These are phyloP conservation scores for Pontoporia blainvillei DNA, from an alignment of 2,113 vertebrate genomes.

Conservation along the genomic window DNA sequence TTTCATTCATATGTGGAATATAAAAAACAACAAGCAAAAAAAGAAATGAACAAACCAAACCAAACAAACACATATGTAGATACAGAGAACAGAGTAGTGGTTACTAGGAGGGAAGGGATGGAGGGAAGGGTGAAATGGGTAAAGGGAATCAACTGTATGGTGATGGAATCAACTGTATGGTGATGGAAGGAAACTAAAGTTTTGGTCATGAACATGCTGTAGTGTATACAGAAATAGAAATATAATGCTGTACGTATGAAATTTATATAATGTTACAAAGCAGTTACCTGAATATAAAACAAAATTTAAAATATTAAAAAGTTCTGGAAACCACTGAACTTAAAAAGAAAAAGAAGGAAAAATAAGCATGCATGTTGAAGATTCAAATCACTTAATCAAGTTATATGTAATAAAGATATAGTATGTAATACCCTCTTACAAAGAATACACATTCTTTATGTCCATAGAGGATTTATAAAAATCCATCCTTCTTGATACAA, in stretches of 20 bases:
- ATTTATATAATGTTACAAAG: not conserved
- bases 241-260: not conserved
- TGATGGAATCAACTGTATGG: not conserved
- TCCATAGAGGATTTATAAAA: not conserved
- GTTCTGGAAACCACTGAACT: not conserved
- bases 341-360: not conserved
- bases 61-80: not conserved
- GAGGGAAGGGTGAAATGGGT: not conserved
- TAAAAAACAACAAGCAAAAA: not conserved
- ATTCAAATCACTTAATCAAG: not conserved
- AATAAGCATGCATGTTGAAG: not conserved
- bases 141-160: not conserved
- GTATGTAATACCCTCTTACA: not conserved
- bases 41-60: not conserved
- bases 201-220: not conserved
- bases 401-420: not conserved
- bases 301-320: not conserved
- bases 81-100: not conserved
- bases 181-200: not conserved
- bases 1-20: not conserved
- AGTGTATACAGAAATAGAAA: not conserved
- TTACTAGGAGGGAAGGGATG: not conserved
- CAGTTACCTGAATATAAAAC: not conserved
- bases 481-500: not conserved
- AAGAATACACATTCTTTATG: not conserved